phyloP scores from a whole-genome alignment of 2,888 invertebrate species.

The Schizotus pectinicornis region DNA sequence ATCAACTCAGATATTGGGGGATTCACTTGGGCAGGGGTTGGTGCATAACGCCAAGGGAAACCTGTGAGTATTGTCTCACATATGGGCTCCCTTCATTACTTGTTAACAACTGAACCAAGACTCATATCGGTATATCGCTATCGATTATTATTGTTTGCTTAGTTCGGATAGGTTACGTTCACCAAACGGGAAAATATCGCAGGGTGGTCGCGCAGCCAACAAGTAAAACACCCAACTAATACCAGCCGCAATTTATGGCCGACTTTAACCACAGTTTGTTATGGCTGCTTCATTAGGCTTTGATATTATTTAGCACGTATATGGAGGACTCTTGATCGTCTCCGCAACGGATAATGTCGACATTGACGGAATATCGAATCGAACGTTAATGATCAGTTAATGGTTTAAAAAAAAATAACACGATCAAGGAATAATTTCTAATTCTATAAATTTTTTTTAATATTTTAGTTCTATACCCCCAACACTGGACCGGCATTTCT shows the following conservation, averaged over 20 bases:
- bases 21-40: slow-evolving; percentile 55
- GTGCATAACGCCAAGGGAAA: slow-evolving; percentile 33
- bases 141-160: slow-evolving; percentile 29
- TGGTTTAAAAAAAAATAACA: no score
- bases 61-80: slow-evolving; percentile 49
- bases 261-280: neutral
- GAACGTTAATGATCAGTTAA: no score
- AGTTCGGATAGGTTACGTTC: neutral
- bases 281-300: neutral
- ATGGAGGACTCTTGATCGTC: no score
- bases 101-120: slow-evolving; percentile 51
- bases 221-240: slow-evolving; percentile 4
- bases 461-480: no score
- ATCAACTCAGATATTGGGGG: slow-evolving; percentile 57
- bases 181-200: slow-evolving; percentile 2
- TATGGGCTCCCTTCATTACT: slow-evolving; percentile 52
- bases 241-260: slow-evolving; percentile 1
- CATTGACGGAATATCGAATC: no score
- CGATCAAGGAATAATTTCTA: no score
- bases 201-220: slow-evolving; percentile 2
- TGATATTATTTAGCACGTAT: neutral
- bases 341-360: no score
- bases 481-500: no score
- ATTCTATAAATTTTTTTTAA: no score
- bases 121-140: slow-evolving; percentile 50